Percentiles rank a stretch among this genome's conserved stretches.
These are phyloP conservation scores for Tetraneura akinire DNA, from an alignment of 1,140 invertebrate genomes.

Conservation along the genomic window DNA sequence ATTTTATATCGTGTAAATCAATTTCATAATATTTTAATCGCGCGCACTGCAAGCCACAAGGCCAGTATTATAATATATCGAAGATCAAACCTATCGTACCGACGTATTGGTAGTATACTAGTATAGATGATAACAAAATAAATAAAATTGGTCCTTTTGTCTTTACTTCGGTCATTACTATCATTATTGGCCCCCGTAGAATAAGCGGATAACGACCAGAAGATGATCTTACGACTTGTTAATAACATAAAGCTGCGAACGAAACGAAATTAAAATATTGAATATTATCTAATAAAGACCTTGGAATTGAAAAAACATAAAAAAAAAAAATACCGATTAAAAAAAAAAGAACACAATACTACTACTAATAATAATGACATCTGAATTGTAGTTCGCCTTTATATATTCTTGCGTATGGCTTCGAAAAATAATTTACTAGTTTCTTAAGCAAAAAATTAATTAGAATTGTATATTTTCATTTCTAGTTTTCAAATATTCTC, in stretches of 20 bases:
- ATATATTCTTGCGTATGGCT: background rate
- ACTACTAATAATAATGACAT: background rate
- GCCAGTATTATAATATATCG: background rate
- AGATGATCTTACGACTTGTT: background rate
- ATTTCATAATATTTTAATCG: constrained; percentile 4
- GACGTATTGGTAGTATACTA: background rate
- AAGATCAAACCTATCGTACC: background rate
- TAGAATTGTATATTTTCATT: background rate
- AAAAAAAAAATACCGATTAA: constrained; percentile 27
- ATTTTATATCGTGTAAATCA: background rate
- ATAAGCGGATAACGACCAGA: background rate
- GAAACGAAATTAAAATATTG: background rate
- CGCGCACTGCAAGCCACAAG: background rate
- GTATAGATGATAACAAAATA: background rate
- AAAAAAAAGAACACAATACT: constrained; percentile 4
- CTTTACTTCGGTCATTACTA: background rate
- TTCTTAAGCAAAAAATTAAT: background rate
- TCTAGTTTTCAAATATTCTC: no score
- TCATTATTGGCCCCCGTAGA: constrained; percentile 25
- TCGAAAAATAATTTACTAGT: background rate
- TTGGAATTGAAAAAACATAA: constrained; percentile 16
- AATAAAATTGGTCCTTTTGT: constrained; percentile 29
- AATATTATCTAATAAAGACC: background rate
- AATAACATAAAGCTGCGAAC: background rate
- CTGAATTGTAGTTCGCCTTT: constrained; percentile 8